Evolutionary conservation across 2,797 vertebrate species (phyloP).

Genomic region (Pseudopleuronectes americanus): DNA sequence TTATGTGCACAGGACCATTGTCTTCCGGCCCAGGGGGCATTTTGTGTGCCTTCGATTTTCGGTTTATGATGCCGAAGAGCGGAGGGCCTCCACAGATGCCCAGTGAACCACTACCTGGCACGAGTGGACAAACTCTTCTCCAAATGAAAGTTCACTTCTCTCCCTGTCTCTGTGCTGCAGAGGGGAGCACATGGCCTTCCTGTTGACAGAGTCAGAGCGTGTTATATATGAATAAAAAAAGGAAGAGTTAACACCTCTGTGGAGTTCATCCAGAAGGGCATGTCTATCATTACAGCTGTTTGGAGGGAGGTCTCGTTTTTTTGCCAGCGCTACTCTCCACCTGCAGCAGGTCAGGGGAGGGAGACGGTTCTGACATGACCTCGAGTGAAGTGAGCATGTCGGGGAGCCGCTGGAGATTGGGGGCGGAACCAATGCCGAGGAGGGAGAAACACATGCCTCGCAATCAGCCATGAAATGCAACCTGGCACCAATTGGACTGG

Average conservation of each 20-base stretch:
- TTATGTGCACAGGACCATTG: conserved; percentile 70
- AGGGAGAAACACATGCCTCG: conserved; percentile 74
- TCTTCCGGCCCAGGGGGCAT: conserved; percentile 69
- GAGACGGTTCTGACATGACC: conserved; percentile 77
- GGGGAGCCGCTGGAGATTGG: conserved; percentile 74
- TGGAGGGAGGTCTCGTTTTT: conserved; percentile 57
- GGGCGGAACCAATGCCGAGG: conserved; percentile 63
- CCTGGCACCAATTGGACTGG: conserved; percentile 74
- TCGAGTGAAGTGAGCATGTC: conserved; percentile 77
- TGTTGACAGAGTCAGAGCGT: conserved; percentile 35
- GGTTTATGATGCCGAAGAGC: conserved; percentile 63
- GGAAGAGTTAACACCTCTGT: conserved; percentile 57
- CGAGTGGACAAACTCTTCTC: conserved; percentile 43
- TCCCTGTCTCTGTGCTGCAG: conserved; percentile 39
- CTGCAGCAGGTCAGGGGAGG: conserved; percentile 64
- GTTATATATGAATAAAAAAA: conserved; percentile 33
- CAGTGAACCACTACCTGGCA: conserved; percentile 52
- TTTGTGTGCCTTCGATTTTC: conserved; percentile 64
- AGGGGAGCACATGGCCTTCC: conserved; percentile 33
- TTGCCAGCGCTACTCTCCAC: conserved; percentile 36
- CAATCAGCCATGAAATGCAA: conserved; percentile 83
- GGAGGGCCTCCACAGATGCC: conserved; percentile 43
- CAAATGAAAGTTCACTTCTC: conserved; percentile 65
- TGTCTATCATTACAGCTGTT: conserved; percentile 74
- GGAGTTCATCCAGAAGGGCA: conserved; percentile 69